Evolutionary conservation across 1,140 invertebrate species (phyloP), one percentile per base, ranked within the genome.

Genomic region (Chlorops oryzae): DNA sequence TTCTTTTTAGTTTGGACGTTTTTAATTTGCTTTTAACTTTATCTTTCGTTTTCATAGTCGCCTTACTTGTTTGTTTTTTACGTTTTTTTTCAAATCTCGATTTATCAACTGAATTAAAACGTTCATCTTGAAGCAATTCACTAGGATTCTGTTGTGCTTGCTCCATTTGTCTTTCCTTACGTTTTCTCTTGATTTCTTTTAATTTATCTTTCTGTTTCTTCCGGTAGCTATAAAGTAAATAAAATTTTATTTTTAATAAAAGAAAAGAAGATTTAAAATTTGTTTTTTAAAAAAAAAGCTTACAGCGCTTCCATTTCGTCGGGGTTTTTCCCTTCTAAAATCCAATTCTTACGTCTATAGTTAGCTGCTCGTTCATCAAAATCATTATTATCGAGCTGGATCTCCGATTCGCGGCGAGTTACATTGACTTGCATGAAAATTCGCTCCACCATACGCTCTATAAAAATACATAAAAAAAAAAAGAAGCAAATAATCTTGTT

Each of bases 351-450:
- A 50, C 86, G 76, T 60, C 91, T 87, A 75, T 96, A 92, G 44
- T 91, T 92, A 55, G 83, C 77, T 59, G 85, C 88, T 50, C 87
- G 82, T 69, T 96, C 89, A 65, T 90, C 90, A 72, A 95, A 95
- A 65, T 96, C 88, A 55, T 84, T 83, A 70, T 94, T 88, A 63
- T 97, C 92, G 20, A 98, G 73, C 63, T 84, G 83, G 41, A 97
- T 91, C 72, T 95, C 89, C 6, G 92, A 90, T 73, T 97, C 91
- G 41, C 92, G 78, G 60, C 89, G 86, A 0, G 90, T 86, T 0
- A 96, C 88, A 51, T 89, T 87, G 13, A 98, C 88, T 75, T 96
- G 89, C 5, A 88, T 90, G 50, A 95, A 85, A 55, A 96, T 93
- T 54, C 70, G 56, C 24, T 72, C 70, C 21, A 72, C 69, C 65